Evolutionary conservation across 2,797 vertebrate genomes (phyloP).

Genomic region (Xenopus petersii): DNA sequence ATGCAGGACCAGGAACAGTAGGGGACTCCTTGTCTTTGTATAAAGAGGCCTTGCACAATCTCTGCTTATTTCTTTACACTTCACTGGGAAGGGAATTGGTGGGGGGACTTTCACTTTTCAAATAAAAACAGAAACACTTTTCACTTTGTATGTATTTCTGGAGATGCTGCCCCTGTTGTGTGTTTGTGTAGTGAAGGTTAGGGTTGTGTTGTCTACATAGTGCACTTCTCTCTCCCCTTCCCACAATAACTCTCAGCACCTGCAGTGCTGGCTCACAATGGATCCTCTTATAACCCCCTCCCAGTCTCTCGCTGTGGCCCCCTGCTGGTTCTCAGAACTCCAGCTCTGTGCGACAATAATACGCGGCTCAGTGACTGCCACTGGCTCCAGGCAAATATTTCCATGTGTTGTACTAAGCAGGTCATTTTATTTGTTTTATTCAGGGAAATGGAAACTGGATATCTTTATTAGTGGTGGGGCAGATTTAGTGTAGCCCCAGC

Average conservation of each 20-base stretch:
- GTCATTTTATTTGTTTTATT: neutral
- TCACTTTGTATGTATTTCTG: conserved; percentile 27
- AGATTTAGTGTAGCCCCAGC: too few relatives aligned
- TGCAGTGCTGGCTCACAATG: conserved; percentile 60
- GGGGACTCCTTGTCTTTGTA: conserved; percentile 63
- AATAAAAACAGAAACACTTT: conserved; percentile 39
- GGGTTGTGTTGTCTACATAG: conserved; percentile 51
- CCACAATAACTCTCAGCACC: conserved; percentile 58
- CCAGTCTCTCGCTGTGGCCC: conserved; percentile 28
- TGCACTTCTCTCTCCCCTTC: conserved; percentile 54
- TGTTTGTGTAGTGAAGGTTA: conserved; percentile 50
- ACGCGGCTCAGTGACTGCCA: conserved; percentile 53
- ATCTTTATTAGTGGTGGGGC: too few relatives aligned
- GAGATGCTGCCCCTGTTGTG: conserved; percentile 13
- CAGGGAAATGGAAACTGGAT: neutral
- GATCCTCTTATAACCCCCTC: conserved; percentile 41
- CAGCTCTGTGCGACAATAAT: conserved; percentile 58
- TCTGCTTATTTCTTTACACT: conserved; percentile 62
- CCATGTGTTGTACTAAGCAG: conserved; percentile 57
- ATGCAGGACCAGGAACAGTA: conserved; percentile 60
- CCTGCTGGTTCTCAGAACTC: conserved; percentile 58
- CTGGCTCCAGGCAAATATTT: conserved; percentile 67
- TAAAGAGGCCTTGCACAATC: conserved; percentile 56
- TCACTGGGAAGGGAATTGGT: conserved; percentile 40
- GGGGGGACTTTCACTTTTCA: conserved; percentile 49